These are phyloP conservation scores for Nannoperca australis DNA, from an alignment of 2,797 vertebrate genomes.

Conservation along the genomic window DNA sequence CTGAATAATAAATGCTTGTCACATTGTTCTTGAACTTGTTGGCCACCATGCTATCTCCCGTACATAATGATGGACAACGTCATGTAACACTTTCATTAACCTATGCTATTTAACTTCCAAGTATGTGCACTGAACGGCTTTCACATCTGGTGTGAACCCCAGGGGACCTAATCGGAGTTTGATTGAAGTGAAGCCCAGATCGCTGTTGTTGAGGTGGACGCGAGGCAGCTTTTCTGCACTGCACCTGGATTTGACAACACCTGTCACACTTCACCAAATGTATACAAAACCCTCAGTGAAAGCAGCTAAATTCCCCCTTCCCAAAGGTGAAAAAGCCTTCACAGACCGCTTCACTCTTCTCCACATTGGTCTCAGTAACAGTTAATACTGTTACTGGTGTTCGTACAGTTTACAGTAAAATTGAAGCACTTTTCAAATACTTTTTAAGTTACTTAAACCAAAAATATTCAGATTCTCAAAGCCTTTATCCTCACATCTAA, in stretches of 20 bases:
- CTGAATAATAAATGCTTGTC: conserved; percentile 8
- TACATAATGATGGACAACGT: conserved; percentile 17
- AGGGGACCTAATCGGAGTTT: conserved; percentile 36
- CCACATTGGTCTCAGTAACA: neutral
- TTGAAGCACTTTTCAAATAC: no score
- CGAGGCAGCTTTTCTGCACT: conserved; percentile 47
- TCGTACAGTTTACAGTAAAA: no score
- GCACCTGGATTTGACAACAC: conserved; percentile 67
- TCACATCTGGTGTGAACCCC: conserved; percentile 60
- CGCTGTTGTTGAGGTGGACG: conserved; percentile 45
- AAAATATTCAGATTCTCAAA: no score
- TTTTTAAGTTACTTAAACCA: no score
- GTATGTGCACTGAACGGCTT: conserved; percentile 30
- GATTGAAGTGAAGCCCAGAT: conserved; percentile 65
- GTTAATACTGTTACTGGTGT: neutral
- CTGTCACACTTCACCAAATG: conserved; percentile 65
- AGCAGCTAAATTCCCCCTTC: conserved; percentile 11
- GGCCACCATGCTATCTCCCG: neutral
- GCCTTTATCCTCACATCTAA: no score
- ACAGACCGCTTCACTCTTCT: conserved; percentile 11
- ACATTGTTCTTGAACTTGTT: conserved; percentile 5
- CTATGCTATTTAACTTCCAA: conserved; percentile 36
- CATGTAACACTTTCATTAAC: conserved; percentile 16
- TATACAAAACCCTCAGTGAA: conserved; percentile 13
- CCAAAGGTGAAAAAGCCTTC: neutral